Evolutionary conservation across 2,797 vertebrate genomes (phyloP).

Genomic region (Chaetodon trifasciatus): DNA sequence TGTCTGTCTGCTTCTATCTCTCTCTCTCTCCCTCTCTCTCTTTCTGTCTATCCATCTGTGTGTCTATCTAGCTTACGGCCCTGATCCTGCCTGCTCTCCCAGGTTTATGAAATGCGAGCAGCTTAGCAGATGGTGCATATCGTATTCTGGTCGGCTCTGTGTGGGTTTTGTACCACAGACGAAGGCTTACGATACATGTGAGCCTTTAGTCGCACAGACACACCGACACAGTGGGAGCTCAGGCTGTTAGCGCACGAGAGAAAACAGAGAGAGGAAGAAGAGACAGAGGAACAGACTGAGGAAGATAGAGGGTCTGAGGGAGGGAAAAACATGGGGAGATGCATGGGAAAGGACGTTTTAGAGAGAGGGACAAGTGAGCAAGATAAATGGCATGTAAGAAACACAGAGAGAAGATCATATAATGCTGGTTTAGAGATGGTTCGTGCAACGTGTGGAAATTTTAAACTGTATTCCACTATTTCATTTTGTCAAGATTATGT

Average conservation of each 20-base stretch:
- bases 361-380: constrained; percentile 4
- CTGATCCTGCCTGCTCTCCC: constrained; percentile 80
- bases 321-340: constrained; percentile 7
- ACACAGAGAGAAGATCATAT: background rate
- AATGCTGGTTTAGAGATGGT: background rate
- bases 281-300: constrained; percentile 39
- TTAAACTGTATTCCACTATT: constrained; percentile 2
- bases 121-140: constrained; percentile 83
- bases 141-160: constrained; percentile 78
- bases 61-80: constrained; percentile 77
- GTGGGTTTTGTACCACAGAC: constrained; percentile 82
- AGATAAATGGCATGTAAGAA: constrained; percentile 15
- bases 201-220: constrained; percentile 78
- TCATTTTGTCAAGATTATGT: background rate
- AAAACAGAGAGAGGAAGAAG: constrained; percentile 38
- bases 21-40: constrained; percentile 17
- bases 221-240: constrained; percentile 68
- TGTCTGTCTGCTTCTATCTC: constrained; percentile 19
- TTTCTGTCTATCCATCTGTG: constrained; percentile 71
- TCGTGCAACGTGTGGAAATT: background rate
- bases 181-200: constrained; percentile 79
- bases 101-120: constrained; percentile 82
- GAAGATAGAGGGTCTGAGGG: constrained; percentile 31
- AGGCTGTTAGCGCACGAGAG: constrained; percentile 64
- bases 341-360: background rate